Base-by-base conservation (phyloP, 2,888 invertebrate genomes). In the Magallana nippona region DNA sequence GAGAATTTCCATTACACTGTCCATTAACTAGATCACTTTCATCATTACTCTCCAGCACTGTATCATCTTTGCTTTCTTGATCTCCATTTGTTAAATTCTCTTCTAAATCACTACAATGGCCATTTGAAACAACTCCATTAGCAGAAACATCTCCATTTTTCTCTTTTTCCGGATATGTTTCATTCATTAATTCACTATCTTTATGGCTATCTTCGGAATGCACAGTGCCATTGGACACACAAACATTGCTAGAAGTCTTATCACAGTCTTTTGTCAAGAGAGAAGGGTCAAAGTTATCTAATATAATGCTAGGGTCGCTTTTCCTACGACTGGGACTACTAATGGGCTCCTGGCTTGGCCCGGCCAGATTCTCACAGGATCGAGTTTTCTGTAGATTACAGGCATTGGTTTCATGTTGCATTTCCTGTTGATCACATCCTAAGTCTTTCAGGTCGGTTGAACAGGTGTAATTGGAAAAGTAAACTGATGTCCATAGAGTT, bases 401-500 rank as follows among this genome's bases (percentile, higher is more conserved):
- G 5, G 79, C 83, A 3, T 79, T 85, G 15, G 86, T 83, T 15
- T 84, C 83, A 5, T 60, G 63, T 1, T 87, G 44, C 1, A 55
- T 27, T 13, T 63, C 79, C 82, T 78, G 85, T 5, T 86, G 86
- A n/a, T 86, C 88, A 58, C 78, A 58, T 10, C 93, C 81, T 19
- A 85, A 86, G 62, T 90, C 94, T 91, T 91, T 91, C 2, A 89
- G 88, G 77, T 89, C 86, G 22, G 91, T 90, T 78, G 88, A 89
- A 79, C 89, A 89, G 13, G 91, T 91, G 83, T 91, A 91, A 84
- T 92, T 93, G 8, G 97, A 97, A 90, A 97, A 95, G 95, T 98
- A 98, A 87, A 98, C 96, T 89, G 97, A 97, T 88, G 96, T 95
- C 98, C 98, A 98, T 90, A 98, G 95, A 84, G 95, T 95, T 93